phyloP scores from a whole-genome alignment of 2,888 invertebrate species.

The Lasioglossum pauxillum region DNA sequence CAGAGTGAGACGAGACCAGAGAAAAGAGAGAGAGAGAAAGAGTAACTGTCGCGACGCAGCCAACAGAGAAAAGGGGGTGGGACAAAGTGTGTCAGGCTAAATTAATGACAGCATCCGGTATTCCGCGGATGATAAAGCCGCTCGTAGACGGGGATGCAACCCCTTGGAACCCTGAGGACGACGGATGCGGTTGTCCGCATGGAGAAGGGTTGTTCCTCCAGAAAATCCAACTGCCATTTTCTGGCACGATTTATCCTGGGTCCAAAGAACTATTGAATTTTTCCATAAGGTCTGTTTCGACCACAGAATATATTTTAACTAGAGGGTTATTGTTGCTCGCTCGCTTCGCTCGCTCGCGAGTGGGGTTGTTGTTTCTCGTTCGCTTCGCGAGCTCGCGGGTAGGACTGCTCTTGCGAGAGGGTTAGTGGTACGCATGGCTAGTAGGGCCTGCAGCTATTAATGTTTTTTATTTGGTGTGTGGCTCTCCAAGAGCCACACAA shows the following conservation, averaged over 20 bases:
- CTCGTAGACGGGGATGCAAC: background rate
- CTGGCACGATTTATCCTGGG: constrained; percentile 19
- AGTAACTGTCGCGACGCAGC: constrained; percentile 2
- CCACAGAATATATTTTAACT: background rate
- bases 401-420: too few species aligned
- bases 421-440: too few species aligned
- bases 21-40: background rate
- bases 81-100: constrained; percentile 29
- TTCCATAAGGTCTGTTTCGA: background rate
- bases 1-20: background rate
- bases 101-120: constrained; percentile 42
- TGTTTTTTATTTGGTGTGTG: too few species aligned
- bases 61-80: constrained; percentile 10
- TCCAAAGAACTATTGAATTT: background rate
- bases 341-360: too few species aligned
- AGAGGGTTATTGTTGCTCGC: too few species aligned
- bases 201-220: constrained; percentile 25
- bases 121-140: constrained; percentile 38
- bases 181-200: background rate
- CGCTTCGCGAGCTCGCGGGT: too few species aligned
- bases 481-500: too few species aligned
- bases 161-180: background rate
- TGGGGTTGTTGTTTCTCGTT: too few species aligned
- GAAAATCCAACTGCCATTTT: constrained; percentile 18
- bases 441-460: too few species aligned